A percentile compares a stretch with the other conserved stretches of the same genome.
phyloP scores from a whole-genome alignment of 1,140 invertebrate genomes.

The Tetramorium parvispinum region DNA sequence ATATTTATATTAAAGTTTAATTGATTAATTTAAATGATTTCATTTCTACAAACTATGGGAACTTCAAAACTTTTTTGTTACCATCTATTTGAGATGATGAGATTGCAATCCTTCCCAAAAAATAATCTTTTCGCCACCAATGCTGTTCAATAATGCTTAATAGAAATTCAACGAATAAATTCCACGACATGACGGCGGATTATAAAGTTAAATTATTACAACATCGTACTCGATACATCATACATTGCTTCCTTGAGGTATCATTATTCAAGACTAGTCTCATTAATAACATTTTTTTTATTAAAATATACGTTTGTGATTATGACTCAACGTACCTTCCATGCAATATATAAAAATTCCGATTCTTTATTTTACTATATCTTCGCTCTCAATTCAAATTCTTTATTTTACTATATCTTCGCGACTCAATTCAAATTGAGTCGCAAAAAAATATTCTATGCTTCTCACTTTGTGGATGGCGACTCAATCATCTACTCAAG shows the following conservation, averaged over 20 bases:
- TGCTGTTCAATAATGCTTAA: constrained; percentile 37
- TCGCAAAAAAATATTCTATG: constrained; percentile 33
- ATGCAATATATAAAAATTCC: constrained; percentile 32
- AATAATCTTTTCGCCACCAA: too few relatives aligned
- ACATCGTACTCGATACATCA: neutral
- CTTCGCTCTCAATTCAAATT: constrained; percentile 1
- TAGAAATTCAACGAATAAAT: constrained; percentile 4
- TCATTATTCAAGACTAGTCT: constrained; percentile 51
- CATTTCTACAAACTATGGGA: too few relatives aligned
- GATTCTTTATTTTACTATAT: neutral
- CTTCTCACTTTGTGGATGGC: neutral
- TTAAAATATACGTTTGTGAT: constrained; percentile 51
- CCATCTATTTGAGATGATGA: too few relatives aligned
- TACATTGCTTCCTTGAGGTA: neutral
- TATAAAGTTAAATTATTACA: constrained; percentile 27
- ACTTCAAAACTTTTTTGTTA: too few relatives aligned
- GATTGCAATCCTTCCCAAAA: too few relatives aligned
- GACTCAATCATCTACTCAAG: constrained; percentile 84
- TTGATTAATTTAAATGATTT: too few relatives aligned
- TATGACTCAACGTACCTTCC: constrained; percentile 1
- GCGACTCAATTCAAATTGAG: constrained; percentile 1
- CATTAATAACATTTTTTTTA: constrained; percentile 24
- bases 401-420: neutral
- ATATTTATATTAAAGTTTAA: too few relatives aligned
- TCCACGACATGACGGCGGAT: neutral